Conservation (phyloP, 2,113 vertebrate species). For the Aptenodytes patagonicus region DNA sequence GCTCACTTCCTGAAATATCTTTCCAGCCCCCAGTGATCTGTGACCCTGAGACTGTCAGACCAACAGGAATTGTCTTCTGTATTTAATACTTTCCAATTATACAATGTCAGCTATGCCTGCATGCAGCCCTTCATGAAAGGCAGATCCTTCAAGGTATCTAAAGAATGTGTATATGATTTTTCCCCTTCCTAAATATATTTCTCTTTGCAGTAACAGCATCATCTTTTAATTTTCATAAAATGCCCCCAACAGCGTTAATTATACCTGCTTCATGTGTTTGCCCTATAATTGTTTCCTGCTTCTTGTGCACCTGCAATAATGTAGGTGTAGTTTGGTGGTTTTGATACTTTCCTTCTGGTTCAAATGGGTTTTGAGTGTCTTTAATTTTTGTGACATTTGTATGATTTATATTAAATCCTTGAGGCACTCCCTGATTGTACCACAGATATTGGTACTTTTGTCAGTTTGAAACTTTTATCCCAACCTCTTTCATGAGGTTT, state of each 20-base stretch:
- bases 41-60: neutral
- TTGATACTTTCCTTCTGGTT: neutral
- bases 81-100: neutral
- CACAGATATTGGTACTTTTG: neutral
- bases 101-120: neutral
- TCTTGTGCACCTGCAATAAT: neutral
- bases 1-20: neutral
- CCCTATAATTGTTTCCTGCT: neutral
- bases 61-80: neutral
- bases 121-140: neutral
- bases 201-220: neutral
- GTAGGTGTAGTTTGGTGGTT: neutral
- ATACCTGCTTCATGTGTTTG: neutral
- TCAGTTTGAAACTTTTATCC: neutral
- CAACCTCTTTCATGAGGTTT: neutral
- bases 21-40: neutral
- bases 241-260: rapidly evolving
- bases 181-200: neutral
- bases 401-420: neutral
- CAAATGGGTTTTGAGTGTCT: neutral
- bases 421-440: neutral
- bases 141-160: neutral
- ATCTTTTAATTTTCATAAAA: neutral
- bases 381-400: neutral
- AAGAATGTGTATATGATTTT: neutral